Evolutionary conservation across 1,140 invertebrate species (phyloP).

Genomic region (Drosophila guanche): DNA sequence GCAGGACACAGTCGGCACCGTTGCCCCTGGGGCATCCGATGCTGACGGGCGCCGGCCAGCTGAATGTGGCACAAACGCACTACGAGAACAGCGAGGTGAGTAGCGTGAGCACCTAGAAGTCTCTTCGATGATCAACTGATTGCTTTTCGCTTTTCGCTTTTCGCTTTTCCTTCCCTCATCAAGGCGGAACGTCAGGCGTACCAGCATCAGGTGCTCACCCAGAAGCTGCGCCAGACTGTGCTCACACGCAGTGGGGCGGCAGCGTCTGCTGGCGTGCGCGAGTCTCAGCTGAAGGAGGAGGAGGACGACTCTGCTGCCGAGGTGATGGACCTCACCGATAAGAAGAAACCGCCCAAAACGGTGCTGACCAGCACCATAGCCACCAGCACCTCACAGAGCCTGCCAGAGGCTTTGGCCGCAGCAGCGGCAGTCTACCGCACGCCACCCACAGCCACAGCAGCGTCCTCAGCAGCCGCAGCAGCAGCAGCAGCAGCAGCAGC

Average conservation of each 20-base stretch:
- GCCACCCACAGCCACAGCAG: conserved; percentile 9
- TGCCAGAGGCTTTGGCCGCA: conserved; percentile 65
- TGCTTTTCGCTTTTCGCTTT: too few relatives aligned
- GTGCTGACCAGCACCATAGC: conserved; percentile 92
- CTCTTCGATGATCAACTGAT: too few relatives aligned
- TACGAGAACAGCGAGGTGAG: conserved; percentile 86
- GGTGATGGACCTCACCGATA: conserved; percentile 92
- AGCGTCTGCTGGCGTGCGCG: conserved; percentile 85
- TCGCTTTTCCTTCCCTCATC: not conserved
- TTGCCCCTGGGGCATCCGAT: conserved; percentile 97
- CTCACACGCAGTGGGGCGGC: conserved; percentile 88
- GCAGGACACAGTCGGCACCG: conserved; percentile 96
- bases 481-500: conserved; percentile 4
- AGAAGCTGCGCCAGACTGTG: conserved; percentile 96
- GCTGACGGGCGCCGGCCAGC: conserved; percentile 86
- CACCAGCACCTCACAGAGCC: conserved; percentile 88
- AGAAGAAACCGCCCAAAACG: conserved; percentile 86
- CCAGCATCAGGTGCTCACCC: conserved; percentile 85
- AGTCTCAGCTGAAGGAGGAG: conserved; percentile 85
- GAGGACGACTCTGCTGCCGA: conserved; percentile 87
- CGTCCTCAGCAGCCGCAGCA: conserved; percentile 6
- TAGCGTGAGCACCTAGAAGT: not conserved
- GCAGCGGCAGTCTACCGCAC: conserved; percentile 41
- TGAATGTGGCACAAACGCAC: conserved; percentile 84
- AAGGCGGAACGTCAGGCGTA: conserved; percentile 86